Evolutionary conservation across 2,888 invertebrate genomes (phyloP), one percentile per base, ranked within the genome.

Genomic region (Chymomyza procnemis): DNA sequence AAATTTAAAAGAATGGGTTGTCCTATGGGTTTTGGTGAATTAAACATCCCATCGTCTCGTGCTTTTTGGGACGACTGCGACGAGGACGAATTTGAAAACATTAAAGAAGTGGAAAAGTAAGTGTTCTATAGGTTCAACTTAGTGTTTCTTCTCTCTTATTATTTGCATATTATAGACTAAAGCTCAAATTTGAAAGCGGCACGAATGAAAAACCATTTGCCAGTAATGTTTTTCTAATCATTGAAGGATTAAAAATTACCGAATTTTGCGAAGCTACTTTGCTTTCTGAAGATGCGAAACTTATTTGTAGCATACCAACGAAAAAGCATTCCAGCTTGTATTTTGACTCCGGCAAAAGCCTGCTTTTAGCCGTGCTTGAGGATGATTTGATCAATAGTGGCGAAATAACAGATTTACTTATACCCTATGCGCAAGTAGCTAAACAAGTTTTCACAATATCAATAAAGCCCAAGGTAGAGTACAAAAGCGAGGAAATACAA

Each of bases 11-110:
- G 58, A 61, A 90, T 90, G 90, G 77, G 82, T 16, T 89, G 90
- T 71, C 84, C 89, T 21, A 79, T 85, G 73, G 87, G 88, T 60
- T 91, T 91, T 76, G 91, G 91, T 6, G 91, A 91, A 78, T 67
- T 91, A 26, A 86, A 89, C 50, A 89, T 91, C 54, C 90, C 91
- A 0, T 87, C 89, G 0, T 91, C 91, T 2, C 83, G 91, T n/a
- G 91, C 91, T 0, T 91, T 91, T 66, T 91, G 90, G 90, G 91
- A 91, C 74, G 91, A 89, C 48, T 89, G 89, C 30, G 90, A 90
- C 18, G 91, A 91, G 55, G 89, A 89, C 60, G 89, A 85, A n/a
- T 70, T 79, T 9, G 75, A 79, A 2, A 69, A 41, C 26, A 58
- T 77, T 16, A 64, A 78, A 19, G 66, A 71, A 50, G 74, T 69